Conservation (phyloP, 2,797 vertebrate genomes). For the Coregonus sp. region DNA sequence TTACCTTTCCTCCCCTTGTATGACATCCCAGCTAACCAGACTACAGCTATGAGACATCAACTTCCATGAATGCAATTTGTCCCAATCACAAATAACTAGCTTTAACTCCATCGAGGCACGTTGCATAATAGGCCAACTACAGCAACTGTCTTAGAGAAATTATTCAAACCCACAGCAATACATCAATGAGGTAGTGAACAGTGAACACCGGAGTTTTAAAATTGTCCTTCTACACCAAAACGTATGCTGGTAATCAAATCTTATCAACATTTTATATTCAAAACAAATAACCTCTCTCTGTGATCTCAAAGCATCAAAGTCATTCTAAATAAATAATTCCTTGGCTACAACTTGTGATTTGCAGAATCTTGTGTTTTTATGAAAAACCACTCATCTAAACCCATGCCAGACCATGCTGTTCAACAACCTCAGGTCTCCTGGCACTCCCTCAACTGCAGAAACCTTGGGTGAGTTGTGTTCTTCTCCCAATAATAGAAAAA, state of each 20-base stretch:
- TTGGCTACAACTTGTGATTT: background rate
- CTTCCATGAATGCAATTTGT: conserved; percentile 59
- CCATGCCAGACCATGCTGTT: background rate
- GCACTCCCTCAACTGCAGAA: background rate
- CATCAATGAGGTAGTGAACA: conserved; percentile 19
- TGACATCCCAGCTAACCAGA: conserved; percentile 34
- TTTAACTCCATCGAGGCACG: conserved; percentile 55
- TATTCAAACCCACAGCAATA: conserved; percentile 19
- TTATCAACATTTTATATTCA: too few species aligned
- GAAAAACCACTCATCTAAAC: conserved; percentile 8
- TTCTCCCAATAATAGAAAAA: conserved; percentile 13
- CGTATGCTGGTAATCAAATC: conserved; percentile 22
- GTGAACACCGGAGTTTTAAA: conserved; percentile 46
- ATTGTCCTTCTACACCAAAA: conserved; percentile 5
- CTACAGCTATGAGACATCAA: conserved; percentile 42
- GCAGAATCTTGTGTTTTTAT: conserved; percentile 24
- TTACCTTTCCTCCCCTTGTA: conserved; percentile 46
- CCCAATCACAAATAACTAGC: conserved; percentile 57
- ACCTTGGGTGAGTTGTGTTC: conserved; percentile 7
- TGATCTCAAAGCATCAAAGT: conserved; percentile 17
- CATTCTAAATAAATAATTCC: conserved; percentile 3
- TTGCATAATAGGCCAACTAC: conserved; percentile 41
- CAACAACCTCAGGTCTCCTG: conserved; percentile 12
- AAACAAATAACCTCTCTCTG: conserved; percentile 2
- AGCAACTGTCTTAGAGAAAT: conserved; percentile 23